Base-by-base conservation (phyloP, 1,140 invertebrate species). In the Cydia pomonella region DNA sequence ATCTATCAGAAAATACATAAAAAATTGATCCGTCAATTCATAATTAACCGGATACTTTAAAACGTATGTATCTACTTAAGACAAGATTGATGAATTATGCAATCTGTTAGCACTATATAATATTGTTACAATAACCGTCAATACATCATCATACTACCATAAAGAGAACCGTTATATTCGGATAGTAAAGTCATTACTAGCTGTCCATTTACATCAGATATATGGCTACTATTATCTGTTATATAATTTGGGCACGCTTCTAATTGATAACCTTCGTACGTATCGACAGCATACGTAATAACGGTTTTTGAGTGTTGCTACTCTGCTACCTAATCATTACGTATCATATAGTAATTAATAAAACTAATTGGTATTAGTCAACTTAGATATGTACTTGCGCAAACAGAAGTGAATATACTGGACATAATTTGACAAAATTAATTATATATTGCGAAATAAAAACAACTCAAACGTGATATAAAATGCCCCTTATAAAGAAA, bases 321-420 rank as follows among this genome's bases (percentile, higher is more conserved):
- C 16, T 69, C 64, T 7, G 64, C 64, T 69, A 69, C 64, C 33
- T 69, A 69, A 69, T 69, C 29, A 69, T 69, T 41, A 69, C 64
- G 18, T 69, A 16, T 41, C 64, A 38, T 69, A 66, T 5, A 33
- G 29, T 41, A 41, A 69, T 69, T 41, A 69, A 69, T 69, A 69
- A 12, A 69, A 18, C 64, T 69, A 69, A 38, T 69, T 38, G 64
- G 33, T 41, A 69, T 69, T 69, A 69, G 64, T 21, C 64, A 33
- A 69, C 4, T 21, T 33, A 41, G 10, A 41, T 13, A 44, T 44
- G 41, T 44, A 69, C 64, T 69, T 69, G 64, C n/a, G 64, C 23
- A 69, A 69, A 59, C 7, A 23, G 18, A 59, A 23, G 53, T 59
- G 10, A 21, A 23, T 21, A 59, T 7, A 16, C 50, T 21, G 50